Evolutionary conservation across 2,113 vertebrate species (phyloP).

Genomic region (Xiphophorus maculatus): DNA sequence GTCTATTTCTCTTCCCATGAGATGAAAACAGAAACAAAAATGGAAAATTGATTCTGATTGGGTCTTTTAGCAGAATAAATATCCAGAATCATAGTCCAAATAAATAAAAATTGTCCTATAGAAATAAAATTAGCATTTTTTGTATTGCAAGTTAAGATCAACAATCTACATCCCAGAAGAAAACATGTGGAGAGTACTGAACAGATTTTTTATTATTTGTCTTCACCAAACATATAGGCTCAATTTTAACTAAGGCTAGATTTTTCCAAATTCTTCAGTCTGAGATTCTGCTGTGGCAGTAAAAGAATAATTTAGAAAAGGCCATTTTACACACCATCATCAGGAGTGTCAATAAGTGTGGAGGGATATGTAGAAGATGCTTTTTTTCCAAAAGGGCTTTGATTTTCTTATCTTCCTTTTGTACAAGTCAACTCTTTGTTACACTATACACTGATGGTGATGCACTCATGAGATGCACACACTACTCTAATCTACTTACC

Average conservation of each 20-base stretch:
- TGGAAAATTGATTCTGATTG: neutral
- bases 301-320: neutral
- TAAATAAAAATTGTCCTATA: neutral
- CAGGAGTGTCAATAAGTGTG: neutral
- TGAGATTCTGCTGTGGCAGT: neutral
- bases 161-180: neutral
- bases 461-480: constrained; percentile 38
- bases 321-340: neutral
- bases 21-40: neutral
- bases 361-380: neutral
- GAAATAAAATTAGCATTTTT: neutral
- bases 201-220: too few relatives aligned
- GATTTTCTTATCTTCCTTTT: constrained; percentile 14
- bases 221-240: too few relatives aligned
- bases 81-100: neutral
- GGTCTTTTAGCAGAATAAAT: neutral
- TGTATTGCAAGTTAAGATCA: neutral
- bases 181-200: neutral
- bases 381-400: neutral
- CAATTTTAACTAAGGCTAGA: too few relatives aligned
- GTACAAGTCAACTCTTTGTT: constrained; percentile 11
- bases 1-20: neutral
- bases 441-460: constrained; percentile 31
- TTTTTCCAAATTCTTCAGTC: too few relatives aligned
- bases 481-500: constrained; percentile 85